Base-by-base conservation (phyloP, 2,797 vertebrate species). In the Molossus molossus region DNA sequence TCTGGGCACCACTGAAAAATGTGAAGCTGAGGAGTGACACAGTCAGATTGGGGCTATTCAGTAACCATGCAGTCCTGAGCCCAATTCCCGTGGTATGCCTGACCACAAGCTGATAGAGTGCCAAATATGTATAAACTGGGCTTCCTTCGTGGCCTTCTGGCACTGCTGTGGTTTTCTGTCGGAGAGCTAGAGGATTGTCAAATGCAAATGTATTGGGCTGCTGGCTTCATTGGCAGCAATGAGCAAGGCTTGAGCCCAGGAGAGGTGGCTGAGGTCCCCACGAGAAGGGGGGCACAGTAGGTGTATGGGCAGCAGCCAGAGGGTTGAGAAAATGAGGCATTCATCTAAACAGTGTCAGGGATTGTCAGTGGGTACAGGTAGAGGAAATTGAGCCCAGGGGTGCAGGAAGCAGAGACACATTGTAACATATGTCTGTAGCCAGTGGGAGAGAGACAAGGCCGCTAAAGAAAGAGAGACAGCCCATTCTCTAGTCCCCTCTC, bases 401-500 rank as follows among this genome's bases (percentile, higher is more conserved):
- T 83, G 40, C 84, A 55, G 84, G 83, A 76, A 69, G 70, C 83
- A 87, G 90, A 94, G 90, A 82, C 5, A 0, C 17, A 67, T n/a
- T 58, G 18, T 65, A 48, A 75, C 50, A 64, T 53, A 57, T 1
- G 12, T 83, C 75, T 89, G 2, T 40, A 53, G 48, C 64, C 73
- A 11, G 58, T 73, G 11, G 9, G 11, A 15, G 64, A 70, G 9
- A 45, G 64, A n/a, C 69, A 45, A 50, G 67, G 57, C 25, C 13
- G 1, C 64, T 37, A 37, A 11, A 55, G 29, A 87, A 33, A 64
- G 25, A 29, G 65, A 50, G 48, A 65, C 80, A 86, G 40, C 21
- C 55, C 20, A 1, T 33, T 37, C 55, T 64, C 48, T 14, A 65
- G 69, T 29, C 29, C n/a, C 80, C 37, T 69, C 77, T 90, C 73